Evolutionary conservation across 2,797 vertebrate species (phyloP), one percentile per base, ranked within the genome.

Genomic region (Gymnoscopelus microlampas): DNA sequence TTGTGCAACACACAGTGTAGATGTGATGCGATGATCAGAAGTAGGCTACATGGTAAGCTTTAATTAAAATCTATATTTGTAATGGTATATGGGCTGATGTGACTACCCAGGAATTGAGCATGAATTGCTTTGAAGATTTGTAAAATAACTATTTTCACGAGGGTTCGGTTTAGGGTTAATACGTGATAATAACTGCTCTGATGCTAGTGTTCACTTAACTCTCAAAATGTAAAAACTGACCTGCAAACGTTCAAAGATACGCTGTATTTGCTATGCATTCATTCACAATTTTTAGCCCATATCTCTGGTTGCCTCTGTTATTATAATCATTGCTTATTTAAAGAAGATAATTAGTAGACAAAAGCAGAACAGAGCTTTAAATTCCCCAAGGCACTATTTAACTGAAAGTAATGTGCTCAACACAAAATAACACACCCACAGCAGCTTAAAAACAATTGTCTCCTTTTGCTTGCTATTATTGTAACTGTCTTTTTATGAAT

Each of bases 401-500:
- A 3, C 2, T 58, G 32, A 26, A 9, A 55, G 26, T 58, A 23
- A 54, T 23, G 15, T 54, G 53, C 7, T 32, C 32, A 66, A 53
- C 13, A 65, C 3, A 24, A 51, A 13, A 51, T 58, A 9, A 56
- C 15, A 59, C 3, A 49, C 14, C 2, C 59, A 67, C 7, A 26
- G 0, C 13, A 23, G 63, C 32, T 3, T 58, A 24, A 58, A 2
- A 60, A 53, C 12, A 48, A 63, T 51, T 29, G 19, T 48, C n/a
- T 39, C 26, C 26, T 29, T 29, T 29, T 29, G 26, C 26, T 29
- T 29, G 3, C 3, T 3, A 3, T 29, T 3, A 29, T 29, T 29
- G 39, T 9, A 44, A 8, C 39, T 44, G 7, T 29, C 26, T 44
- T 24, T 29, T 5, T 47, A 3, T 54, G 29, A 83, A 79, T 77